Base-by-base conservation (phyloP, 2,888 invertebrate genomes). In the Eremobia ochroleuca region DNA sequence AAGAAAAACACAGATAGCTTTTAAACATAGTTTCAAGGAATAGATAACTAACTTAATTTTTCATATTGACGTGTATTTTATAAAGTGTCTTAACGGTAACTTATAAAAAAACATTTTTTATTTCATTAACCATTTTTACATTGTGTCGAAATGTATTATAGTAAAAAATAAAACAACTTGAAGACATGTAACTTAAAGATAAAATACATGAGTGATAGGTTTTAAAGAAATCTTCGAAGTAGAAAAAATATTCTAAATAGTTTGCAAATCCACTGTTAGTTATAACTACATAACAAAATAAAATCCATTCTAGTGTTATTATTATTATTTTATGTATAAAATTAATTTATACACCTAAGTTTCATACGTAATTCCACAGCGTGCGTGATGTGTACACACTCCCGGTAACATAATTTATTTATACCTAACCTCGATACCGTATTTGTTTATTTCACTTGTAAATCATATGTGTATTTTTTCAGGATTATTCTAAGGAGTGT, bases 401-500 rank as follows among this genome's bases (percentile, higher is more conserved):
- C 67, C 55, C 58, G 77, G 85, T 71, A 77, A 81, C 81, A 77
- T 74, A 71, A 73, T 85, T 81, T 85, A 83, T 79, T 86, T 86
- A 83, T 83, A 83, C 79, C 82, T 67, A 77, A 76, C 86, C 83
- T 86, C 88, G 72, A 82, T 86, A 73, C 43, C 64, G 73, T 82
- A 64, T 81, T 79, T 79, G 78, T 88, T 73, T 86, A 73, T 80
- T 78, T 76, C 69, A 73, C 71, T 76, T 78, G 69, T 79, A 76
- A 89, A 88, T 84, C 77, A 88, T 81, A 83, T 77, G 77, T 67
- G 64, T 82, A 88, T 90, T 94, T 92, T 98, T 98, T 76, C 97
- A 99, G 99, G 99, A 99, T 96, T 99, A 99, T 97, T 99, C 99
- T 87, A 98, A 99, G 97, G 99, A 99, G 96, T 99, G 99, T 89